Conservation (phyloP, 2,888 invertebrate genomes). For the Dryocosmus kuriphilus region DNA sequence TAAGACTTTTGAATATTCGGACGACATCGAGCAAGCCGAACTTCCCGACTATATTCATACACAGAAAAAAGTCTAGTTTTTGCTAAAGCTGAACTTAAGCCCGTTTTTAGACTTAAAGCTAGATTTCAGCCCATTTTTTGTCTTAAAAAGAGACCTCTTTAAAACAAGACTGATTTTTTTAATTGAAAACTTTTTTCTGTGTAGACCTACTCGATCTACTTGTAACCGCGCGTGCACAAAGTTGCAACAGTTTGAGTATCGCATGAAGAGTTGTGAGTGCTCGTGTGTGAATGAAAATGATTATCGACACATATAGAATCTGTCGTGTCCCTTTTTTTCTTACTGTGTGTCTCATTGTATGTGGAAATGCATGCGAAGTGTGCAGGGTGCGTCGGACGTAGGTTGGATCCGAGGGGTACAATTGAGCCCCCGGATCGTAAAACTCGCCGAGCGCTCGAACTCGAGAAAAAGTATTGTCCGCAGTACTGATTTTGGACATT, state of each 20-base stretch:
- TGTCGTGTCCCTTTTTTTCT: slow-evolving; percentile 7
- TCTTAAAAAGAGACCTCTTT: no score
- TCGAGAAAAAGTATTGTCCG: no score
- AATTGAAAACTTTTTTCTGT: no score
- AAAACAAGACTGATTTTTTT: no score
- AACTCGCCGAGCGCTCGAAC: no score
- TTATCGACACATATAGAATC: slow-evolving; percentile 31
- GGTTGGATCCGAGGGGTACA: slow-evolving; percentile 1
- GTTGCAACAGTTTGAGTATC: slow-evolving; percentile 33
- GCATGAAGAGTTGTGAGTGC: slow-evolving; percentile 28
- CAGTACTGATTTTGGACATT: no score
- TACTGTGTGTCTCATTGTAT: slow-evolving; percentile 17
- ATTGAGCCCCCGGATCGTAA: no score
- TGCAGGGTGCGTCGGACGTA: slow-evolving; percentile 41
- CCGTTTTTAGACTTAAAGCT: no score
- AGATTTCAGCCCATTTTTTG: no score
- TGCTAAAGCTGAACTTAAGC: no score
- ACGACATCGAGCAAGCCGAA: slow-evolving; percentile 39
- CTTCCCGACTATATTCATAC: slow-evolving; percentile 34
- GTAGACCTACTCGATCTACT: slow-evolving; percentile 29
- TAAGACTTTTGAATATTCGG: slow-evolving; percentile 23
- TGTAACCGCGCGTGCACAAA: slow-evolving; percentile 39
- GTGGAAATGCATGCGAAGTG: slow-evolving; percentile 37
- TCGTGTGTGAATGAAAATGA: slow-evolving; percentile 32
- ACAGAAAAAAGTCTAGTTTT: no score